Percentiles rank a stretch among this genome's conserved stretches.
Evolutionary conservation across 2,888 invertebrate genomes (phyloP).

Genomic region (Meghimatium bilineatum): DNA sequence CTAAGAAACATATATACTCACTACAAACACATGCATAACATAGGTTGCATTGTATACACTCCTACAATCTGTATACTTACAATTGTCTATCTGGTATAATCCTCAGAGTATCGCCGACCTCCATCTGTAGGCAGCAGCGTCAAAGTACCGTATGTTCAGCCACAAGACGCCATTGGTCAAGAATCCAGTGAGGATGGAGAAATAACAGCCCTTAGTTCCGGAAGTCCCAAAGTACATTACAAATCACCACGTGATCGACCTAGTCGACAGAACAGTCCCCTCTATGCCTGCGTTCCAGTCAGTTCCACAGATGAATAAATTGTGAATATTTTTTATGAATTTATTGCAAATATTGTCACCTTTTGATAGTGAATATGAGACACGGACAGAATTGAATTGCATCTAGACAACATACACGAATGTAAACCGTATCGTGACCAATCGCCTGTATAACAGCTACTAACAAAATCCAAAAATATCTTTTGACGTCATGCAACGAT

Average conservation of each 20-base stretch:
- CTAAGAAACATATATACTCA: too few relatives aligned
- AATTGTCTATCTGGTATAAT: neutral
- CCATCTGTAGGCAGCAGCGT: slow-evolving; percentile 43
- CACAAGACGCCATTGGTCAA: slow-evolving; percentile 49
- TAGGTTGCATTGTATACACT: too few relatives aligned
- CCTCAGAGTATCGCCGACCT: slow-evolving; percentile 38
- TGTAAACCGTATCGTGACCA: too few relatives aligned
- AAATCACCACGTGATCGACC: slow-evolving; percentile 40
- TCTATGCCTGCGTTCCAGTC: slow-evolving; percentile 47
- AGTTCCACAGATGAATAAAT: slow-evolving; percentile 44
- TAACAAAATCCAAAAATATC: too few relatives aligned
- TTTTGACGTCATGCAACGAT: too few relatives aligned
- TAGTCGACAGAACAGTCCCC: slow-evolving; percentile 46
- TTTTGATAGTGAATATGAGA: too few relatives aligned
- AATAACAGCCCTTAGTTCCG: slow-evolving; percentile 46
- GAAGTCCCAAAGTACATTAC: slow-evolving; percentile 47
- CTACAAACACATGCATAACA: too few relatives aligned
- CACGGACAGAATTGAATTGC: too few relatives aligned
- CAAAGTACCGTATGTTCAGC: slow-evolving; percentile 45
- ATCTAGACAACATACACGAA: too few relatives aligned
- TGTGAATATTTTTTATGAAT: neutral
- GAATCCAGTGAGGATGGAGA: slow-evolving; percentile 49
- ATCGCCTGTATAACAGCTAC: too few relatives aligned
- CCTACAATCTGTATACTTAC: too few relatives aligned
- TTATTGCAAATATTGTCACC: too few relatives aligned